Evolutionary conservation across 2,113 vertebrate genomes (phyloP), one percentile per base, ranked within the genome.

Genomic region (Agapornis roseicollis): DNA sequence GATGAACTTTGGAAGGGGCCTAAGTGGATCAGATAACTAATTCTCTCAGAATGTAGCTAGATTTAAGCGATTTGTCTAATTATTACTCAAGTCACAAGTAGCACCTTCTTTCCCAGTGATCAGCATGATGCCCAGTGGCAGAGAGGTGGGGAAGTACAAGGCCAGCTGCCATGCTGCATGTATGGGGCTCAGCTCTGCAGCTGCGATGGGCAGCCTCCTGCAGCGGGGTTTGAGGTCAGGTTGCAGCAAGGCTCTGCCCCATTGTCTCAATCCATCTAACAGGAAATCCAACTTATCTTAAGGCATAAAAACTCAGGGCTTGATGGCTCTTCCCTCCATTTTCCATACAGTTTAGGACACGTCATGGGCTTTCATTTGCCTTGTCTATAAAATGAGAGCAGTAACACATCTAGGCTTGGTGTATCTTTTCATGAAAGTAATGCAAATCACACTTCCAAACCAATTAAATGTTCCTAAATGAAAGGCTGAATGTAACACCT

Each of bases 111-210:
- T 27, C n/a, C 6, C 1, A 3, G 28, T 6, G 33, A 19, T 50
- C 17, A 33, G 18, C 1, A 2, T 0, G 0, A 15, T 73, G 39
- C 10, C 29, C 11, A 1, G 1, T 1, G 4, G 28, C 1, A 1
- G 35, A 39, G 19, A 17, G 23, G 17, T 29, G 35, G 60, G 13
- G 18, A 61, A 84, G 53, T 23, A 31, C 56, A 58, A 58, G 56
- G 20, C 33, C 56, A 35, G 56, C 56, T 4, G 1, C 33, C 18
- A 5, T 0, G 0, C 39, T 80, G 39, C 2, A 1, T 29, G 46
- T 24, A 8, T 3, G 2, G 39, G 15, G 10, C 9, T 64, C 68
- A 50, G 31, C 35, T 52, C 25, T 22, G 11, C 52, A 9, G 9
- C 2, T 19, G 6, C 11, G 10, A 9, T 19, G 64, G 44, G 64